These are phyloP conservation scores for Toxonevra muliebris DNA, from an alignment of 2,888 invertebrate species.

Conservation along the genomic window DNA sequence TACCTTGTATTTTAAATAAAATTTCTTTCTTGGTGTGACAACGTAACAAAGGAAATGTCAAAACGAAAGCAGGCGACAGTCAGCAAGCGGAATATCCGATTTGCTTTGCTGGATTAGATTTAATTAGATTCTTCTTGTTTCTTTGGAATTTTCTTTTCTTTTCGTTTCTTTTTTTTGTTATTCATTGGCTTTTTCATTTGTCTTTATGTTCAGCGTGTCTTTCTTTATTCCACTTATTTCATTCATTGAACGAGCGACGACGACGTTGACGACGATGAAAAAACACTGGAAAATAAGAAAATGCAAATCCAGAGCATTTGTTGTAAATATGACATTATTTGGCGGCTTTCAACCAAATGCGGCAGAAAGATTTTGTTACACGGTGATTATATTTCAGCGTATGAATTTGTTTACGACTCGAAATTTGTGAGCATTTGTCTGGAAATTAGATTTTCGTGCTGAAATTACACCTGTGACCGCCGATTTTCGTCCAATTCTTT, in stretches of 20 bases:
- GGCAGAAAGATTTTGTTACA: no score
- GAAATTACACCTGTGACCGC: slow-evolving; percentile 51
- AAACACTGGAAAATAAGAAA: no score
- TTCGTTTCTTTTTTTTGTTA: slow-evolving; percentile 2
- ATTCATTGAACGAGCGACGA: no score
- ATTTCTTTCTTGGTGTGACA: no score
- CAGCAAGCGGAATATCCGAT: slow-evolving; percentile 39
- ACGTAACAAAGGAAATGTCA: background rate
- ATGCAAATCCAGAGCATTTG: no score
- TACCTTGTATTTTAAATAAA: no score
- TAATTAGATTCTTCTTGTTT: slow-evolving; percentile 56
- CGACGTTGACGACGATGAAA: no score
- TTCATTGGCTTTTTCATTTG: background rate
- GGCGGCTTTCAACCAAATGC: no score
- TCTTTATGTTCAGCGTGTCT: background rate
- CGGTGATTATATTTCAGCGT: background rate
- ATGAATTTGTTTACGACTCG: background rate
- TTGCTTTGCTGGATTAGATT: slow-evolving; percentile 58
- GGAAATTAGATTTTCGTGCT: slow-evolving; percentile 55
- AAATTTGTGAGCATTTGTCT: slow-evolving; percentile 45
- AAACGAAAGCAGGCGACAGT: slow-evolving; percentile 43
- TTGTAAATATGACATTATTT: no score
- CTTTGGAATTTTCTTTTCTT: slow-evolving; percentile 19
- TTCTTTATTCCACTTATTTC: no score
- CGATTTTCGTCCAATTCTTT: background rate